Conservation (phyloP, 1,140 invertebrate species). For the Drosophila sturtevanti region DNA sequence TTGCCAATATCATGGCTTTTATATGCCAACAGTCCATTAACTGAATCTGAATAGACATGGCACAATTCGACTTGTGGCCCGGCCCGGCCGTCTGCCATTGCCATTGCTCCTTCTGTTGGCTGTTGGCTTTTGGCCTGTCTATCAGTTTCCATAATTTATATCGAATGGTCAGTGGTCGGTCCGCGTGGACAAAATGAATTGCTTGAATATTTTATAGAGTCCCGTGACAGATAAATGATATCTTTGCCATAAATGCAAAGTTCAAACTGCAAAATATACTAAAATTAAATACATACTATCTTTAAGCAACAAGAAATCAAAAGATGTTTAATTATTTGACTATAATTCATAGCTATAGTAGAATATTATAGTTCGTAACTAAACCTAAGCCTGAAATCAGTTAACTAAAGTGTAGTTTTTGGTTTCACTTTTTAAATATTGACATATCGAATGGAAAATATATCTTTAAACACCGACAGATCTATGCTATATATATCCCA, state of each 20-base stretch:
- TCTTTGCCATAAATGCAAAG: background rate
- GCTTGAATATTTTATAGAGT: slow-evolving; percentile 48
- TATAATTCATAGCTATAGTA: too few relatives aligned
- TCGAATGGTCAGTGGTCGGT: slow-evolving; percentile 7
- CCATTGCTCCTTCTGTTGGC: background rate
- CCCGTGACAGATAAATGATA: slow-evolving; percentile 1
- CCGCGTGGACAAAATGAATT: slow-evolving; percentile 1
- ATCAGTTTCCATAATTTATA: slow-evolving; percentile 46
- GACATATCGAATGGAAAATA: too few relatives aligned
- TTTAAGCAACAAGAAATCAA: too few relatives aligned
- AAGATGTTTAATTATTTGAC: too few relatives aligned
- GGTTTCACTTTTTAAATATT: background rate
- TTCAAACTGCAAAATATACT: background rate
- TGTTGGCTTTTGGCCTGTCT: slow-evolving; percentile 3
- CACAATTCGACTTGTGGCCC: slow-evolving; percentile 26
- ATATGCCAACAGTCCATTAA: slow-evolving; percentile 62
- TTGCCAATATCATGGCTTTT: background rate
- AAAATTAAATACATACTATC: background rate
- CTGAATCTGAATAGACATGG: slow-evolving; percentile 66
- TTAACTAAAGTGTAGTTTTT: too few relatives aligned
- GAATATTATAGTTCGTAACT: too few relatives aligned
- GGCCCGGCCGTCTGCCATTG: slow-evolving; percentile 2
- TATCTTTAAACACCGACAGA: too few relatives aligned
- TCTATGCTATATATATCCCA: background rate
- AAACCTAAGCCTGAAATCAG: too few relatives aligned